Base-by-base conservation (phyloP, 64 coral and sea anemone genomes). In the Cladopsammia gracilis region DNA sequence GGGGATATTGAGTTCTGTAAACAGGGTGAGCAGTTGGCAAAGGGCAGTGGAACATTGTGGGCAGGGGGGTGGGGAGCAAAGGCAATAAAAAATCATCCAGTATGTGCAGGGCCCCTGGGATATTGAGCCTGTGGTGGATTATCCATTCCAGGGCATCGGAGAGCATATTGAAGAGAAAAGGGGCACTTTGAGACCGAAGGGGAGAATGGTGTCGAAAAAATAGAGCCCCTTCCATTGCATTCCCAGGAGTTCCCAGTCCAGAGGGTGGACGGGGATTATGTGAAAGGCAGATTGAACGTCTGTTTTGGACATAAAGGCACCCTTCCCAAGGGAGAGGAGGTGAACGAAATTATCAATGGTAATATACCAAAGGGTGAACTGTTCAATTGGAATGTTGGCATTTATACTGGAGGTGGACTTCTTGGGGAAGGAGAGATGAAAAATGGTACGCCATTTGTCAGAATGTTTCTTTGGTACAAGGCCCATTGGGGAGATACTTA, bases 391-490 rank as follows among this genome's bases (percentile, higher is more conserved):
- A 26, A 77, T 89, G 42, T 62, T 34, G 19, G 70, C 87, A 49
- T 75, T 88, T 25, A 89, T 43, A 25, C 87, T 89, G 43, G 22
- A 47, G 20, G 12, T 5, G 6, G 43, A 20, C 1, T 44, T 4
- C 49, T 86, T 70, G 10, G 62, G 62, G 62, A 48, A 69, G 19
- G 83, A 86, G 18, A 69, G 64, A 10, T 77, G 87, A 10, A 76
- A 89, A 44, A 89, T 89, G 6, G 71, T 89, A 10, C 54, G 67
- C 87, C 87, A 89, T 26, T 89, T 50, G 14, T 14, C 12, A 4
- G 87, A 76, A 44, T 89, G 67, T 58, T 89, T 89, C 25, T 89
- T 89, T 22, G 87, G 87, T 10, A 89, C 71, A 19, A 75, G 11
- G 3, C 87, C 87, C 14, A 89, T 8, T 1, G 87, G 87, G 71